Evolutionary conservation across 2,888 invertebrate genomes (phyloP).

Genomic region (Cistogaster globosa): DNA sequence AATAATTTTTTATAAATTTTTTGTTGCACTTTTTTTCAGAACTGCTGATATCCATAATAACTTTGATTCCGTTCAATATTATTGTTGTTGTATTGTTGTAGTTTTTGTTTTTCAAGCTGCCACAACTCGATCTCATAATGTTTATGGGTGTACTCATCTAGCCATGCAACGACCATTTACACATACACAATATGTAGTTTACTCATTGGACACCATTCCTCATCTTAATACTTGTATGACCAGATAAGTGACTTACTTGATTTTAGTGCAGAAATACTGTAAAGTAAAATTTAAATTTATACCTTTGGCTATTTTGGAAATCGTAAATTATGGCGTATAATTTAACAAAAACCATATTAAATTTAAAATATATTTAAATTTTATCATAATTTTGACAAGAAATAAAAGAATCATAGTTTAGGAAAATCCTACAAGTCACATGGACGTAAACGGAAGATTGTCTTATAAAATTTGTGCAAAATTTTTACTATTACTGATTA

Average conservation of each 20-base stretch:
- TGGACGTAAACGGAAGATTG: too few relatives aligned
- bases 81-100: slow-evolving; percentile 11
- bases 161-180: neutral
- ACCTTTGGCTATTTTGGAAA: too few relatives aligned
- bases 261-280: slow-evolving; percentile 44
- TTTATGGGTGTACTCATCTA: neutral
- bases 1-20: slow-evolving; percentile 16
- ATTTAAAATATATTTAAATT: too few relatives aligned
- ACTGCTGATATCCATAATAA: slow-evolving; percentile 59
- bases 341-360: too few relatives aligned
- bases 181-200: neutral
- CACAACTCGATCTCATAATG: too few relatives aligned
- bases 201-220: slow-evolving; percentile 59
- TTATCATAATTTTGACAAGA: too few relatives aligned
- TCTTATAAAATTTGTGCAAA: too few relatives aligned
- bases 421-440: too few relatives aligned
- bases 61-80: slow-evolving; percentile 50
- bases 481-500: too few relatives aligned
- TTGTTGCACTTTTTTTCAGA: slow-evolving; percentile 41
- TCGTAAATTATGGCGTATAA: too few relatives aligned
- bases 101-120: slow-evolving; percentile 13
- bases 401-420: too few relatives aligned
- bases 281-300: too few relatives aligned
- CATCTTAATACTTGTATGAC: slow-evolving; percentile 64
- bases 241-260: slow-evolving; percentile 58